These are phyloP conservation scores for Fragum fragum DNA, from an alignment of 2,888 invertebrate species.

Conservation along the genomic window DNA sequence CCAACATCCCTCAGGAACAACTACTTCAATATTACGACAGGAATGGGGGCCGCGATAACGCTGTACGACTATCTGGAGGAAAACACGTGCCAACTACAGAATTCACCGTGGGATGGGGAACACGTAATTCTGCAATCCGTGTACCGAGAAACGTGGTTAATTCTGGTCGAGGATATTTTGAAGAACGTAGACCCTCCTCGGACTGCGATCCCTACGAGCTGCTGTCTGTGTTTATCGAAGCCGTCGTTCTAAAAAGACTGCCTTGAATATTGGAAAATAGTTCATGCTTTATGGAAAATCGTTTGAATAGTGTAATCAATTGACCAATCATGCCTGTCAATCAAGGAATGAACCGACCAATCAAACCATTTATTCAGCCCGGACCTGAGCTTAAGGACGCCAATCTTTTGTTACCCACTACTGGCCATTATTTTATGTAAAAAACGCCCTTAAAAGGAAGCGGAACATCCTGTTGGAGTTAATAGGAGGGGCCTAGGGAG, in stretches of 20 bases:
- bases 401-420: too few species aligned
- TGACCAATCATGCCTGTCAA: too few species aligned
- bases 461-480: too few species aligned
- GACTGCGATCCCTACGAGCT: slow-evolving; percentile 6
- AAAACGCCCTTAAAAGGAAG: too few species aligned
- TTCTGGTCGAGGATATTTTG: slow-evolving; percentile 10
- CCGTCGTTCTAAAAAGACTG: background rate
- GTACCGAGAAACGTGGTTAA: slow-evolving; percentile 2
- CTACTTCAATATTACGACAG: slow-evolving; percentile 4
- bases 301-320: too few species aligned
- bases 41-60: slow-evolving; percentile 9
- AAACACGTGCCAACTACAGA: slow-evolving; percentile 6
- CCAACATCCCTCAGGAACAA: slow-evolving; percentile 5
- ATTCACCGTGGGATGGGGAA: background rate
- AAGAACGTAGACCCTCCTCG: slow-evolving; percentile 8
- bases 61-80: background rate
- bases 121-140: background rate
- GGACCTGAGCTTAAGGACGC: too few species aligned
- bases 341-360: too few species aligned
- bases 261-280: background rate
- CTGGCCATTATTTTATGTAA: too few species aligned
- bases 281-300: too few species aligned
- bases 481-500: too few species aligned
- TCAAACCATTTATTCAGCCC: too few species aligned
- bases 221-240: background rate